Evolutionary conservation across 2,797 vertebrate genomes (phyloP).

Genomic region (Melanotaenia parkinsoni): DNA sequence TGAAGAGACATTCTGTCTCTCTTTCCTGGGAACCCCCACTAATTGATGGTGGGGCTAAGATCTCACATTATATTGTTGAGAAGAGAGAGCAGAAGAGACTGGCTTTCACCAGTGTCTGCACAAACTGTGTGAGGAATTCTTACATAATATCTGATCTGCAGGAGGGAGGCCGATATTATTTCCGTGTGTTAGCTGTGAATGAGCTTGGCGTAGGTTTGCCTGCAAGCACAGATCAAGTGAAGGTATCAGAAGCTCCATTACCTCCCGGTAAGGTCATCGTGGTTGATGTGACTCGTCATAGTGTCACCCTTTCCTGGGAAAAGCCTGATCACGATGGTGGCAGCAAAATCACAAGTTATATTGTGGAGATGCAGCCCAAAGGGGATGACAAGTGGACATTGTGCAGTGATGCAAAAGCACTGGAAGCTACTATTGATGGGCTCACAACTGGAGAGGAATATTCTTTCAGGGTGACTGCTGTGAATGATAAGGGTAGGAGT

Average conservation of each 20-base stretch:
- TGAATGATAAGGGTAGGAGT: constrained; percentile 98
- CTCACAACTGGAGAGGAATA: constrained; percentile 94
- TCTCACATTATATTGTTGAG: constrained; percentile 97
- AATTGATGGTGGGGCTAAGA: constrained; percentile 97
- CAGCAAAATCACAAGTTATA: constrained; percentile 94
- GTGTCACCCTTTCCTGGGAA: constrained; percentile 94
- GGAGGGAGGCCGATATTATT: constrained; percentile 93
- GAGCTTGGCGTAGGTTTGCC: constrained; percentile 95
- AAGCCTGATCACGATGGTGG: constrained; percentile 98
- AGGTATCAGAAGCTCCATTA: constrained; percentile 92
- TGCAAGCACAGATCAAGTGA: constrained; percentile 89
- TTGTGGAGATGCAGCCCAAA: constrained; percentile 96
- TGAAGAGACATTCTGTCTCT: constrained; percentile 91
- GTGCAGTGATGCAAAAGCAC: constrained; percentile 91
- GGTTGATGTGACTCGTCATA: constrained; percentile 92
- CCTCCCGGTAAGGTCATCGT: constrained; percentile 92
- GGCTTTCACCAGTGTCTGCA: constrained; percentile 92
- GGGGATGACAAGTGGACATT: constrained; percentile 95
- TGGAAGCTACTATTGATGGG: constrained; percentile 91
- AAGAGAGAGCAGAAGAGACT: constrained; percentile 97
- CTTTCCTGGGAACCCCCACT: constrained; percentile 96
- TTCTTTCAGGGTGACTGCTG: constrained; percentile 91
- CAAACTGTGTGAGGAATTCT: constrained; percentile 92
- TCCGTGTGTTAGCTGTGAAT: constrained; percentile 96
- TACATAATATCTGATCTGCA: constrained; percentile 91